Evolutionary conservation across 2,888 invertebrate species (phyloP).

Genomic region (Zelleria hepariella): DNA sequence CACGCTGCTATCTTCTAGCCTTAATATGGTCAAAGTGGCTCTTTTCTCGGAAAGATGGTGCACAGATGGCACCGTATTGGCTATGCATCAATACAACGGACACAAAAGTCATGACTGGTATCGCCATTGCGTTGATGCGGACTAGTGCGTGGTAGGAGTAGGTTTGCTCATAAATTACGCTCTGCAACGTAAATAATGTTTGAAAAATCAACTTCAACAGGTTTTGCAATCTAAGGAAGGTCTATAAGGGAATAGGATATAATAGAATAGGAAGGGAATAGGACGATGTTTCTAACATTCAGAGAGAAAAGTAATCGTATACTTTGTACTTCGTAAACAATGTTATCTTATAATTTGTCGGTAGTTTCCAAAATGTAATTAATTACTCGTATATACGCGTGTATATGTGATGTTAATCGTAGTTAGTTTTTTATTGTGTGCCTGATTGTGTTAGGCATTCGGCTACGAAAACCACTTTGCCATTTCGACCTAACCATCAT

Average conservation of each 20-base stretch:
- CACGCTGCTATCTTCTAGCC: too few relatives aligned
- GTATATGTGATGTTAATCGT: conserved; percentile 25
- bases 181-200: too few relatives aligned
- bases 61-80: too few relatives aligned
- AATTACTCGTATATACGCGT: conserved; percentile 20
- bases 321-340: neutral
- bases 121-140: too few relatives aligned
- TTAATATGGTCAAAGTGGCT: too few relatives aligned
- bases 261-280: too few relatives aligned
- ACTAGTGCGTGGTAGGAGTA: too few relatives aligned
- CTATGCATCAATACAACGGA: too few relatives aligned
- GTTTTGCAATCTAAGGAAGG: neutral
- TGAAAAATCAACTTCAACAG: neutral
- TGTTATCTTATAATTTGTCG: neutral
- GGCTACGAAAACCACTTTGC: neutral
- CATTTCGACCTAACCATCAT: neutral
- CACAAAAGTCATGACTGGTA: too few relatives aligned
- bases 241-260: too few relatives aligned
- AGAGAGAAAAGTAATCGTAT: neutral
- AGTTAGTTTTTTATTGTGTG: conserved; percentile 34
- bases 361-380: conserved; percentile 3
- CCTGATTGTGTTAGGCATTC: conserved; percentile 33
- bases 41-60: too few relatives aligned
- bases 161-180: too few relatives aligned
- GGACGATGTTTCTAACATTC: neutral